phyloP scores from a whole-genome alignment of 2,888 invertebrate species.

The Watsonalla cultraria region DNA sequence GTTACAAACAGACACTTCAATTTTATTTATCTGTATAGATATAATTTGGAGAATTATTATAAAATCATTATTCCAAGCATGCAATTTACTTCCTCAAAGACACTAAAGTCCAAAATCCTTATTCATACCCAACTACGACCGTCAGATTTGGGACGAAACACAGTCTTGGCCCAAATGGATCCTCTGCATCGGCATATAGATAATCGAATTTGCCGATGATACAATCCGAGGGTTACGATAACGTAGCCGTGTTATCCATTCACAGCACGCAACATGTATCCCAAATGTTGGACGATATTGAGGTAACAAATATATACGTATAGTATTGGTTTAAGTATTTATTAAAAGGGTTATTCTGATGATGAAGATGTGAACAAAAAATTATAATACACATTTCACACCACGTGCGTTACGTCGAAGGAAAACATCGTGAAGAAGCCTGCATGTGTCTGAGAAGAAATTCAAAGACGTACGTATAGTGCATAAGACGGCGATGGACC shows the following conservation, averaged over 20 bases:
- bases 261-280: not conserved
- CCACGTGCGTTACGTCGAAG: too few species aligned
- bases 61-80: too few species aligned
- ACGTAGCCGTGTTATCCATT: not conserved
- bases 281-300: not conserved
- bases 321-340: not conserved
- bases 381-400: too few species aligned
- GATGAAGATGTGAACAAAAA: too few species aligned
- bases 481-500: too few species aligned
- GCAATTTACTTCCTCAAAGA: too few species aligned
- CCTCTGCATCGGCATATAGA: not conserved
- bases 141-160: not conserved
- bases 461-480: too few species aligned
- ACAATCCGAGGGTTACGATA: not conserved
- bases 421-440: too few species aligned
- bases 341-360: not conserved
- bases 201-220: constrained; percentile 10
- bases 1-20: too few species aligned
- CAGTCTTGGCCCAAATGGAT: not conserved
- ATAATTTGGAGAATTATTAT: too few species aligned
- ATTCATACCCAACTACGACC: not conserved
- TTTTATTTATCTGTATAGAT: too few species aligned
- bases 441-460: too few species aligned
- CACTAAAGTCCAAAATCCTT: not conserved
- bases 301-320: not conserved